Conservation (phyloP, 1,140 invertebrate genomes). For the Wasmannia auropunctata region DNA sequence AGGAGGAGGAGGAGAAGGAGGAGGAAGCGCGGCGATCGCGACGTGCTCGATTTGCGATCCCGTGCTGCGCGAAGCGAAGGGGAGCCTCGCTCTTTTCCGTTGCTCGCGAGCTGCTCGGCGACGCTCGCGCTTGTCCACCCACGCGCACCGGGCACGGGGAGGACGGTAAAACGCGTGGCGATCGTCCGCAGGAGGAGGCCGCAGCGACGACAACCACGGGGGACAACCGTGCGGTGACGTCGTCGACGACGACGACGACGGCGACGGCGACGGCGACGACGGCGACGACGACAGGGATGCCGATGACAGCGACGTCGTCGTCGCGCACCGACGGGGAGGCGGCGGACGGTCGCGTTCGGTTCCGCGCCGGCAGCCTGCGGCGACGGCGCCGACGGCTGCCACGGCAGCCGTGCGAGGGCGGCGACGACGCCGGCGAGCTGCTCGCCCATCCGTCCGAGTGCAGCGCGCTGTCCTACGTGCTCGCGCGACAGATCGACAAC, state of each 20-base stretch:
- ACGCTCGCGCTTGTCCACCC: not conserved
- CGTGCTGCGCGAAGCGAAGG: not conserved
- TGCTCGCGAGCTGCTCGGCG: not conserved
- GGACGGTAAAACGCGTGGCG: not conserved
- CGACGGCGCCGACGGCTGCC: conserved; percentile 27
- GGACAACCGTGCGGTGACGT: not conserved
- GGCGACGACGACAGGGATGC: not conserved
- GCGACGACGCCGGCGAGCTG: conserved; percentile 73
- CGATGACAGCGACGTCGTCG: not conserved
- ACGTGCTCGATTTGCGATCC: conserved; percentile 14
- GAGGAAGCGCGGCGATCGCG: conserved; percentile 7
- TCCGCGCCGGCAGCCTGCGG: not conserved
- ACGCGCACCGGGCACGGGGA: conserved; percentile 10
- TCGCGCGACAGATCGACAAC: conserved; percentile 85
- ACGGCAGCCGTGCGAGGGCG: conserved; percentile 5
- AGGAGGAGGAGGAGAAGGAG: not conserved
- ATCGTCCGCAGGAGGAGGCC: not conserved
- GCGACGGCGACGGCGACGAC: not conserved
- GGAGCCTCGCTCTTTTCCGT: not conserved
- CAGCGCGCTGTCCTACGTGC: conserved; percentile 84
- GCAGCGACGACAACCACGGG: not conserved
- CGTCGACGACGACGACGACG: not conserved
- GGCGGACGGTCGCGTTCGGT: conserved; percentile 29
- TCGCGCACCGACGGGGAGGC: conserved; percentile 44
- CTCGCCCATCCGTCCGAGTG: conserved; percentile 83